Evolutionary conservation across 2,888 invertebrate species (phyloP).

Genomic region (Drosophila prolongata): DNA sequence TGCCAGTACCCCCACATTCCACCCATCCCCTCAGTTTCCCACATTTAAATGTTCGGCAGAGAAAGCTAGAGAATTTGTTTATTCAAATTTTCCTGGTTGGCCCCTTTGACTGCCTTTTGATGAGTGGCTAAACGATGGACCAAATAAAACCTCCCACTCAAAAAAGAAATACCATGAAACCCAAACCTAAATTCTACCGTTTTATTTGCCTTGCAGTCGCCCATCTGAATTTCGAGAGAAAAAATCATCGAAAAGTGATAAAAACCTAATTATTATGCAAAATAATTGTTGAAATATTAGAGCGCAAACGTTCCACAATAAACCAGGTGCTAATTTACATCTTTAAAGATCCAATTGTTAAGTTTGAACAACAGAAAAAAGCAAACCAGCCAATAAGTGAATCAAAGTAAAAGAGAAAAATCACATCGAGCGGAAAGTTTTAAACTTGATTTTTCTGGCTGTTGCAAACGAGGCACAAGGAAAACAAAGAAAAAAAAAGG

Average conservation of each 20-base stretch:
- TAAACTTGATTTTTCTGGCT: slow-evolving; percentile 20
- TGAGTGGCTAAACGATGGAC: slow-evolving; percentile 62
- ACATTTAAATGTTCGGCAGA: slow-evolving; percentile 13
- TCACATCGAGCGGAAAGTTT: slow-evolving; percentile 49
- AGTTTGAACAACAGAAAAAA: slow-evolving; percentile 30
- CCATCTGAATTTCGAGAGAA: background rate
- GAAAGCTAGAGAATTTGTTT: slow-evolving; percentile 60
- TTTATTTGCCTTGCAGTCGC: slow-evolving; percentile 28
- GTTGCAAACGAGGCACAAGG: slow-evolving; percentile 6
- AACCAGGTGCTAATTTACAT: slow-evolving; percentile 66
- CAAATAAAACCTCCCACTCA: slow-evolving; percentile 1
- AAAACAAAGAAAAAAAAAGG: slow-evolving; percentile 25
- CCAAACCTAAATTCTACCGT: slow-evolving; percentile 2
- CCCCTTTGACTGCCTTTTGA: slow-evolving; percentile 73
- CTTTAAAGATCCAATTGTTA: slow-evolving; percentile 43
- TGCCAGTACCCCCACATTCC: background rate
- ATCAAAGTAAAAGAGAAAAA: slow-evolving; percentile 25
- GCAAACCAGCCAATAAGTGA: slow-evolving; percentile 11
- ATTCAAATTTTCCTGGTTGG: slow-evolving; percentile 58
- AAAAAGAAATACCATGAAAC: background rate
- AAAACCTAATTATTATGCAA: slow-evolving; percentile 37
- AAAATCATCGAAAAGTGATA: slow-evolving; percentile 26
- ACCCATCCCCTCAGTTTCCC: background rate
- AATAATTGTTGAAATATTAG: slow-evolving; percentile 48
- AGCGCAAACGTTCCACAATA: slow-evolving; percentile 43